Conservation (phyloP, 2,888 invertebrate species). For the Lasioglossum morio region DNA sequence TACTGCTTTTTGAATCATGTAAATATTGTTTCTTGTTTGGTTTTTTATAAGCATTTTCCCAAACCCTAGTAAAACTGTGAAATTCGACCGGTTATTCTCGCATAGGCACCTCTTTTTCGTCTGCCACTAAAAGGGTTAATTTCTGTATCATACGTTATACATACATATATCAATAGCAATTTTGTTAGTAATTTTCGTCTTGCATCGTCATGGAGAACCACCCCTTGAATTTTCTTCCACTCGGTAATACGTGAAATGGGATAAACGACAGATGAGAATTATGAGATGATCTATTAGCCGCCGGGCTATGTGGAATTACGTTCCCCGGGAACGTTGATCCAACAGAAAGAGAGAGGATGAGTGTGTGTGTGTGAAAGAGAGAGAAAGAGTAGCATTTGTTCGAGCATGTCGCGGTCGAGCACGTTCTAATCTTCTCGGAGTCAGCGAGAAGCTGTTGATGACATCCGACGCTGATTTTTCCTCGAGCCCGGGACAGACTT, state of each 20-base stretch:
- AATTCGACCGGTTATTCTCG: too few relatives aligned
- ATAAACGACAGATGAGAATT: neutral
- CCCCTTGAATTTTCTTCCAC: too few relatives aligned
- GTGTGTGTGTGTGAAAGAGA: neutral
- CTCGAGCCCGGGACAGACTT: slow-evolving; percentile 5
- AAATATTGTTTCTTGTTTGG: too few relatives aligned
- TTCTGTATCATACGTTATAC: too few relatives aligned
- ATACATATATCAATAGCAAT: too few relatives aligned
- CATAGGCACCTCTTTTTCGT: too few relatives aligned
- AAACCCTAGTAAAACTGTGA: too few relatives aligned
- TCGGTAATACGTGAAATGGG: neutral
- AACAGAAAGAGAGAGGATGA: neutral
- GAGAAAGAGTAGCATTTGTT: slow-evolving; percentile 24
- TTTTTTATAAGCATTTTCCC: too few relatives aligned
- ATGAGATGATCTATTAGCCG: neutral
- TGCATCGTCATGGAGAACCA: too few relatives aligned
- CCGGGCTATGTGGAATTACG: neutral
- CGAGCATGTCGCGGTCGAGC: slow-evolving; percentile 12
- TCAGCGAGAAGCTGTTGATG: slow-evolving; percentile 17
- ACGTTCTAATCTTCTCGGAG: slow-evolving; percentile 35
- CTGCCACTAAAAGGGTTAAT: too few relatives aligned
- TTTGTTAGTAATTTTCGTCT: too few relatives aligned
- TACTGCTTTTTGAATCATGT: too few relatives aligned
- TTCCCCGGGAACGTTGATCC: neutral
- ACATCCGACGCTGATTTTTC: slow-evolving; percentile 32